Evolutionary conservation across 2,888 invertebrate species (phyloP).

Genomic region (Schizaphis graminum): DNA sequence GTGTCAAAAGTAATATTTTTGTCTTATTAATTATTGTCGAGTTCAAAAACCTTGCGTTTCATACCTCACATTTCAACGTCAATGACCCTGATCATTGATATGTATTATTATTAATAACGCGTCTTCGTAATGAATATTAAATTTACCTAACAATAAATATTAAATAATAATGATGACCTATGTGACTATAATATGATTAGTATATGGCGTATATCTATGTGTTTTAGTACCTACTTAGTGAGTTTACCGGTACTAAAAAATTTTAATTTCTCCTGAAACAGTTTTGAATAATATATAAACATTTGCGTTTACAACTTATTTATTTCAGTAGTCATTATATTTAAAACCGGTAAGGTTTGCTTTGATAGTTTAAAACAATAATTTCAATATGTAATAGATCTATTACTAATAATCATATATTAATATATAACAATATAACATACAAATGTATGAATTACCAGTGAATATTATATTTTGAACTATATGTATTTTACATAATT

Average conservation of each 20-base stretch:
- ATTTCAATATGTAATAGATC: not conserved
- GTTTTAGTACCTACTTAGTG: not conserved
- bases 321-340: not conserved
- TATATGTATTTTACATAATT: not conserved
- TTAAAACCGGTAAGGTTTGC: not conserved
- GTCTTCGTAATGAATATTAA: not conserved
- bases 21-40: slow-evolving; percentile 50
- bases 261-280: not conserved
- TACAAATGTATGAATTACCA: not conserved
- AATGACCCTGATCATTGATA: slow-evolving; percentile 45
- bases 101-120: slow-evolving; percentile 5
- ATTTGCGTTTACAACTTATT: not conserved
- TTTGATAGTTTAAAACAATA: not conserved
- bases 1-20: slow-evolving; percentile 6
- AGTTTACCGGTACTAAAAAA: not conserved
- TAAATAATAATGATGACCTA: not conserved
- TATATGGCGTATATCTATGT: not conserved
- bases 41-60: slow-evolving; percentile 55
- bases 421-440: not conserved
- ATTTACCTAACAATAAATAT: not conserved
- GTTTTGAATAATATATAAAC: not conserved
- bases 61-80: not conserved
- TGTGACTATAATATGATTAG: not conserved
- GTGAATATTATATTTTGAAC: not conserved
- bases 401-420: too few relatives aligned